Evolutionary conservation across 2,797 vertebrate genomes (phyloP).

Genomic region (Labeo calbasu): DNA sequence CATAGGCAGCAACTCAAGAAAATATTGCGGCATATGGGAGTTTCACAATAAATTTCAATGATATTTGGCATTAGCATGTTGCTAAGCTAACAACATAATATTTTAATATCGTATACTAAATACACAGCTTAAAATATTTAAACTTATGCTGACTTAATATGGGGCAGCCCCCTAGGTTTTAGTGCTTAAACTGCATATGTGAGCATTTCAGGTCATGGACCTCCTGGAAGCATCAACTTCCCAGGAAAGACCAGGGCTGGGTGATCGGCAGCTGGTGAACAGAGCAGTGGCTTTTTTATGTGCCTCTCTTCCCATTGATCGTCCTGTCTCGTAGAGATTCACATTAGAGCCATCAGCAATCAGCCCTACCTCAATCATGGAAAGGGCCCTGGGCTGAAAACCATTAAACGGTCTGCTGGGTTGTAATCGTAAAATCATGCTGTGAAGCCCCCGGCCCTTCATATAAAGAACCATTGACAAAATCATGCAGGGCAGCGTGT

Average conservation of each 20-base stretch:
- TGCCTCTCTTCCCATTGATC: conserved; percentile 32
- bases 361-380: conserved; percentile 31
- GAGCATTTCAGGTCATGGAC: conserved; percentile 17
- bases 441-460: conserved; percentile 34
- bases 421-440: conserved; percentile 39
- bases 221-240: conserved; percentile 1
- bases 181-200: not conserved
- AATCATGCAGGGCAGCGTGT: conserved; percentile 3
- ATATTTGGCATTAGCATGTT: too few relatives aligned
- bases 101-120: not conserved
- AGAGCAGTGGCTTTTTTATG: conserved; percentile 47
- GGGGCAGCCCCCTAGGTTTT: not conserved
- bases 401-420: conserved; percentile 48
- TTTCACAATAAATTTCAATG: too few relatives aligned
- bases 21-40: too few relatives aligned
- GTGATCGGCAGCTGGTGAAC: conserved; percentile 47
- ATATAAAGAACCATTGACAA: conserved; percentile 33
- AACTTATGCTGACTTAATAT: not conserved
- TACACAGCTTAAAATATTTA: not conserved
- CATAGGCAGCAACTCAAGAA: too few relatives aligned
- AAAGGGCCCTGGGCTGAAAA: conserved; percentile 47
- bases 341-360: conserved; percentile 50
- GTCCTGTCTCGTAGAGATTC: conserved; percentile 40
- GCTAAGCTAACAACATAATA: too few relatives aligned
- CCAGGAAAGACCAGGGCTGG: not conserved